Evolutionary conservation across 92 coral and sea anemone genomes (phyloP).

Genomic region (Scolanthus callimorphus): DNA sequence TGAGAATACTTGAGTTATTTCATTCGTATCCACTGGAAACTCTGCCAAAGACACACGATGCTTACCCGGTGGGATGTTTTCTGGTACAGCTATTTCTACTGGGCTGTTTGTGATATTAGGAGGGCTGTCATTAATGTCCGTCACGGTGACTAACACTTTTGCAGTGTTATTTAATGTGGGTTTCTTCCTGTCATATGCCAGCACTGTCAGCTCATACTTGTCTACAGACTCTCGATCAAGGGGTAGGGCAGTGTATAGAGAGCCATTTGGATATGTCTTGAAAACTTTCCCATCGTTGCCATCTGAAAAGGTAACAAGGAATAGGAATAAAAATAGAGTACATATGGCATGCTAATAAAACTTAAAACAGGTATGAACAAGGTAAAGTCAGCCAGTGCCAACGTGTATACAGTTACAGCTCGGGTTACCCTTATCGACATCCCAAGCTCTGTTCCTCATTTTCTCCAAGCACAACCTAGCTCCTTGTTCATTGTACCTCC

Average conservation of each 20-base stretch:
- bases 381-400: no score
- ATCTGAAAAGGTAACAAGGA: slow-evolving; percentile 27
- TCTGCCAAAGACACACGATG: background rate
- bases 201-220: slow-evolving; percentile 55
- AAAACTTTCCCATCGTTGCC: slow-evolving; percentile 46
- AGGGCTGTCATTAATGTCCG: slow-evolving; percentile 58
- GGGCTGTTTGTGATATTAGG: slow-evolving; percentile 61
- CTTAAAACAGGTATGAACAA: no score
- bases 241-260: slow-evolving; percentile 37
- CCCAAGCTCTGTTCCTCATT: no score
- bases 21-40: no score
- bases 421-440: no score
- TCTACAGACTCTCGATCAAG: slow-evolving; percentile 56
- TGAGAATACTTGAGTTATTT: no score
- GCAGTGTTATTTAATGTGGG: slow-evolving; percentile 20
- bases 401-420: no score
- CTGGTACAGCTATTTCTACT: slow-evolving; percentile 38
- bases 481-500: no score
- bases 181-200: slow-evolving; percentile 51
- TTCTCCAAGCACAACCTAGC: no score
- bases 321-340: no score
- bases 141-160: slow-evolving; percentile 41
- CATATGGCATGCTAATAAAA: no score
- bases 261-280: slow-evolving; percentile 62
- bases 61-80: slow-evolving; percentile 52